Base-by-base conservation (phyloP, 2,113 vertebrate genomes). In the Peromyscus maniculatus region DNA sequence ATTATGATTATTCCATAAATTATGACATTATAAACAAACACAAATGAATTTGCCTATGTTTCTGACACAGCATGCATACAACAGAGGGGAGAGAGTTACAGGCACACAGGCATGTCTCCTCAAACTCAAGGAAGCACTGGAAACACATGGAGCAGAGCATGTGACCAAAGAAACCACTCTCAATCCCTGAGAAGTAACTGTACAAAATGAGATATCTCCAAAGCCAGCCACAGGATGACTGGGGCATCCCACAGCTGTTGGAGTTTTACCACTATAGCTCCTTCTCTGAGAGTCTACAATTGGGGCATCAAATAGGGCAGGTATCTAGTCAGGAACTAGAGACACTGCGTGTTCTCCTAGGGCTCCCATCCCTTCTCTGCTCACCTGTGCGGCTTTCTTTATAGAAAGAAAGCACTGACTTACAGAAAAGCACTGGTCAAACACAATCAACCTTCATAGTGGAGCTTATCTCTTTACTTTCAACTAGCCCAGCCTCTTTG, bases 191-290 rank as follows among this genome's bases (percentile, higher is more conserved):
- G 55, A 26, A 39, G 55, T 28, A 26, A 39, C 8, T 7, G 39
- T 24, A 24, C 10, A 52, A 36, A 49, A 36, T 62, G 21, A 62
- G 59, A 62, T n/a, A 72, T n/a, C 71, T n/a, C 36, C 36, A 19
- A 22, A n/a, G 55, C 0, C 26, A 83, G 79, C 36, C 36, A 59
- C 55, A 19, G 19, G 10, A 24, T 46, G 33, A 6, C 15, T 36
- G 9, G 36, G 19, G 12, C 36, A 39, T 49, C 64, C 59, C 28
- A 24, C 1, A 0, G 3, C 67, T 66, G 6, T 0, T 59, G 49
- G n/a, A 13, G 22, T 33, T 15, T 33, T 69, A 12, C 28, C 31
- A 69, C 66, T 31, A 12, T 10, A 33, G 67, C 67, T 69, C 67
- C 31, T 69, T 33, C 67, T n/a, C 46, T 69, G 39, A 62, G 49